These are phyloP conservation scores for Agonopterix alstromeriana DNA, from an alignment of 2,888 invertebrate genomes.

Conservation along the genomic window DNA sequence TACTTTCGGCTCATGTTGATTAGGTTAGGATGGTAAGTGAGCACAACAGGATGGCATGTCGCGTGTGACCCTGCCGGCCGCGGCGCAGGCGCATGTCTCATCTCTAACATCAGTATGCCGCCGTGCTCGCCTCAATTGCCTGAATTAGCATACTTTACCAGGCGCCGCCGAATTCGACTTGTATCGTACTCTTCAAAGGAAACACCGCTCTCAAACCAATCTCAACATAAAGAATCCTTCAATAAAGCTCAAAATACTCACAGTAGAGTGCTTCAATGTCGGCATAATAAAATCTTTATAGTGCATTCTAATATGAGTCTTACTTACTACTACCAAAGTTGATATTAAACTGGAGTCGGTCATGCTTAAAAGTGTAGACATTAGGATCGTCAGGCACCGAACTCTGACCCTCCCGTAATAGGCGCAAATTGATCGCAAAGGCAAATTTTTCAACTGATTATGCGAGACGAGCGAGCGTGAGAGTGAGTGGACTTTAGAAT, in stretches of 20 bases:
- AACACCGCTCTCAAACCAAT: constrained; percentile 29
- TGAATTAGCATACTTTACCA: constrained; percentile 61
- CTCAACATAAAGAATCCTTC: constrained; percentile 14
- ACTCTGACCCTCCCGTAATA: constrained; percentile 56
- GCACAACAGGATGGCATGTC: not conserved
- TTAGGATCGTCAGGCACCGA: constrained; percentile 37
- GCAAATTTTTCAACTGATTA: constrained; percentile 48
- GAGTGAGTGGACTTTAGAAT: not conserved
- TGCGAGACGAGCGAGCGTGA: constrained; percentile 22
- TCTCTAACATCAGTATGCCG: constrained; percentile 16
- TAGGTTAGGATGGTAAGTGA: no score
- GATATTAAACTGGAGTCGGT: constrained; percentile 9
- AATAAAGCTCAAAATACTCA: constrained; percentile 23
- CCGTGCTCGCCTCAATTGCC: constrained; percentile 38
- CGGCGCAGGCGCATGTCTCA: not conserved
- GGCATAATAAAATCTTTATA: not conserved
- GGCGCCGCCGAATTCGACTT: constrained; percentile 58
- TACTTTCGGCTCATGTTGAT: no score
- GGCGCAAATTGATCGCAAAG: constrained; percentile 55
- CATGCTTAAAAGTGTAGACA: constrained; percentile 22
- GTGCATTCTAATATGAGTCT: constrained; percentile 14
- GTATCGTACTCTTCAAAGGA: constrained; percentile 47
- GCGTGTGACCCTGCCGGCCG: constrained; percentile 25
- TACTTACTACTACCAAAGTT: constrained; percentile 14
- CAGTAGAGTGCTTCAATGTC: not conserved